phyloP scores from a whole-genome alignment of 2,888 invertebrate species.

The Rhorus exstirpatorius region DNA sequence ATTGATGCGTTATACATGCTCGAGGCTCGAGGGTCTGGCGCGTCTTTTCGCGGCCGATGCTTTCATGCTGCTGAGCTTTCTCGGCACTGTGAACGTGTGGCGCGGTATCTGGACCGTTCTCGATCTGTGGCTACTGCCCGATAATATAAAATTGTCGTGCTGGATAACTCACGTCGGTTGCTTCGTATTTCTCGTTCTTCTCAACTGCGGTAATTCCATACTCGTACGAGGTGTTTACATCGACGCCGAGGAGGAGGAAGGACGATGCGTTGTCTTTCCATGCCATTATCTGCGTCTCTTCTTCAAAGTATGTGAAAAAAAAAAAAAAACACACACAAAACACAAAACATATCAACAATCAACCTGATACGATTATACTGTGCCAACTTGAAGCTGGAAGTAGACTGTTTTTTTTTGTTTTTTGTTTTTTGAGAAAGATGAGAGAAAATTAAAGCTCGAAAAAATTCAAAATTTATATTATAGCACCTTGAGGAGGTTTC shows the following conservation, averaged over 20 bases:
- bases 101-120: constrained; percentile 94
- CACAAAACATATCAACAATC: too few species aligned
- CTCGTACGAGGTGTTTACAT: constrained; percentile 95
- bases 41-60: constrained; percentile 91
- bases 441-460: background rate
- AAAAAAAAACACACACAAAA: background rate
- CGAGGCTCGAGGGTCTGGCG: constrained; percentile 89
- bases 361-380: too few species aligned
- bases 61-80: constrained; percentile 92
- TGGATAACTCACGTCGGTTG: constrained; percentile 93
- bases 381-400: background rate
- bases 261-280: constrained; percentile 94
- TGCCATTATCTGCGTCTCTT: constrained; percentile 93
- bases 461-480: too few species aligned
- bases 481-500: constrained; percentile 24
- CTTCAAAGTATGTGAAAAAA: constrained; percentile 87
- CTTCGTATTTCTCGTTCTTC: constrained; percentile 91
- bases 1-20: constrained; percentile 90
- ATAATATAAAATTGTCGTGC: constrained; percentile 91
- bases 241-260: constrained; percentile 94
- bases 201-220: constrained; percentile 95
- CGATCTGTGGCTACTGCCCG: constrained; percentile 91
- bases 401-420: too few species aligned
- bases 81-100: constrained; percentile 96
- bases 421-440: too few species aligned